Base-by-base conservation (phyloP, 1,140 invertebrate genomes). In the Pteromalus puparum region DNA sequence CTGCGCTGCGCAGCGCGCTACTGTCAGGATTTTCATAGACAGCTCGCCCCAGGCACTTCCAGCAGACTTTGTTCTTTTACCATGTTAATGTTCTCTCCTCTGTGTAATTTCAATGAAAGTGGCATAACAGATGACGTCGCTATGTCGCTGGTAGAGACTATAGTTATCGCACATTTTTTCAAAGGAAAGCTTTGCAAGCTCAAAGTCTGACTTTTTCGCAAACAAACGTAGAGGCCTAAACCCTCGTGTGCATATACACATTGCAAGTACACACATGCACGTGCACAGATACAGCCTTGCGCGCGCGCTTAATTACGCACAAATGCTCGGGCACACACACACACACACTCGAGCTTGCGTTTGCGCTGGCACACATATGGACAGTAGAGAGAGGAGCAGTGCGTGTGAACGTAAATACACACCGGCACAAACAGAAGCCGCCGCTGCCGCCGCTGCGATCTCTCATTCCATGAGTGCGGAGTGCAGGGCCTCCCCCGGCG, bases 391-490 rank as follows among this genome's bases (percentile, higher is more conserved):
- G n/a, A 24, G 68, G 28, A 30, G 12, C 13, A 9, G 68, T 70
- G 68, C 26, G 34, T 15, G 75, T 42, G 38, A 18, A 78, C 74
- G 53, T 46, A 48, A 61, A 84, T 78, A 68, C 75, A 48, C 61
- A 77, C 21, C 10, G 9, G 26, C 72, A 34, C 42, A 83, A 53
- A 75, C 53, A 65, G 72, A 77, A 21, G 46, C 28, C 30, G 30
- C 70, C 38, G 38, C 38, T 42, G 38, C 18, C 21, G 74, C 74
- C 24, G 46, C 13, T 38, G 53, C 76, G 76, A 79, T 61, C n/a
- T 68, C 82, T 68, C 81, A 75, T 83, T 83, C 24, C 28, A n/a
- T 7, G 26, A 4, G 67, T 70, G n/a, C 74, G 15, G 26, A 81
- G 48, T n/a, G 34, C 30, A 34, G 30, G 13, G 61, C 30, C n/a